Evolutionary conservation across 2,113 vertebrate genomes (phyloP), one percentile per base, ranked within the genome.

Genomic region (Xenus cinereus): DNA sequence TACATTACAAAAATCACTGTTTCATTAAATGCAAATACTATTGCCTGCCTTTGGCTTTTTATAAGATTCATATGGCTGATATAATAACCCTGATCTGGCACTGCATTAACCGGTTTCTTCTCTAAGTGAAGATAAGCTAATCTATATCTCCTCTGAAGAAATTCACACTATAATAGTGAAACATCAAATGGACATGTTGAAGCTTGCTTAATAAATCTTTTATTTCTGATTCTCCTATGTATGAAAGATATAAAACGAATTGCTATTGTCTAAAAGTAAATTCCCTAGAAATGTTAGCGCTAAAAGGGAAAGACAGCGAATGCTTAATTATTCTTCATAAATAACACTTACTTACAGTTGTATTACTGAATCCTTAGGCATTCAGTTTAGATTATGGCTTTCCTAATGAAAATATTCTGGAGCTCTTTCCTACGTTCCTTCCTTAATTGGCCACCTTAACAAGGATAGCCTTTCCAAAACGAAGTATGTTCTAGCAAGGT

Each of bases 1-100:
- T 89, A 95, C 66, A 81, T 96, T 94, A 95, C 57, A 87, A 93
- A 97, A 96, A 95, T 84, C 63, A 83, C 93, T 89, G 90, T 94
- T 98, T 98, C 95, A 97, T 97, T 98, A 98, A 96, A 94, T 95
- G 76, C 74, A 94, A 96, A 95, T 88, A 94, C 60, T 89, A 95
- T 88, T 77, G 50, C 46, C 57, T 89, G 59, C 79, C 92, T 96
- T 88, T 90, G 90, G 84, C 81, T 94, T 97, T 97, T 94, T 92
- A 60, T 83, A 88, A 72, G 63, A 96, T 94, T 92, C 75, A 91
- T 66, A 92, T 80, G 81, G 93, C 43, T 92, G 68, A 51, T 75
- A 84, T 48, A 97, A 95, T 48, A 89, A 68, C 62, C 12, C n/a
- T 72, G 53, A 95, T 88, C 78, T 76, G 66, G 53, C 59, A 86